A percentile compares a stretch with the other conserved stretches of the same genome.
These are phyloP conservation scores for Propithecus perrieri DNA, from an alignment of 2,797 vertebrate species.

Conservation along the genomic window DNA sequence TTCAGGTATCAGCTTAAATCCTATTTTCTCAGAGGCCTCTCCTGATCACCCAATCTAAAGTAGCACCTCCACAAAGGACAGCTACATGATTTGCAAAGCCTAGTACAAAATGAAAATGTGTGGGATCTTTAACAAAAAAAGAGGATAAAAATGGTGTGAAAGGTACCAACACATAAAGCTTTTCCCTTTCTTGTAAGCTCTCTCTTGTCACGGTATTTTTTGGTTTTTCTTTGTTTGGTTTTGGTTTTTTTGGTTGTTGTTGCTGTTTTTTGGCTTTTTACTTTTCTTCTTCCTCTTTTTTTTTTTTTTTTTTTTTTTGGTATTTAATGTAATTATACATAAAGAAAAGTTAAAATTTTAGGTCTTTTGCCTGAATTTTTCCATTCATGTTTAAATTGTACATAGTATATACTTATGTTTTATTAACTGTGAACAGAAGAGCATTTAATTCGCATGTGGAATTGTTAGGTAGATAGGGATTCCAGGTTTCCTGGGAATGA, in stretches of 20 bases:
- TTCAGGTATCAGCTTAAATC: not conserved
- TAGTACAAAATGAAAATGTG: not conserved
- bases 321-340: not conserved
- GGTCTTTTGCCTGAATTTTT: not conserved
- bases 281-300: no score
- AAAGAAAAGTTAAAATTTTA: not conserved
- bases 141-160: not conserved
- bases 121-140: not conserved
- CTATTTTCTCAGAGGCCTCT: not conserved
- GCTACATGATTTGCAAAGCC: not conserved
- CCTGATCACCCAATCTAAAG: not conserved
- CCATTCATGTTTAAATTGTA: not conserved
- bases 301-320: not conserved
- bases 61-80: not conserved
- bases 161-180: not conserved
- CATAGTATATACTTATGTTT: not conserved
- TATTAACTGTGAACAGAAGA: constrained; percentile 1
- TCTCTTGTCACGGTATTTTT: not conserved
- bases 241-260: not conserved
- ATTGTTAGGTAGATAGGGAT: no score
- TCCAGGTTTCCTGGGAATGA: no score
- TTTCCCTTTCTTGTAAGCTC: not conserved
- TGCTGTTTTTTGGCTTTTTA: not conserved
- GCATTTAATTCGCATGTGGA: not conserved
- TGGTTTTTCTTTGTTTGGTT: not conserved